Conservation (phyloP, 2,888 invertebrate species). For the Dioctria linearis region DNA sequence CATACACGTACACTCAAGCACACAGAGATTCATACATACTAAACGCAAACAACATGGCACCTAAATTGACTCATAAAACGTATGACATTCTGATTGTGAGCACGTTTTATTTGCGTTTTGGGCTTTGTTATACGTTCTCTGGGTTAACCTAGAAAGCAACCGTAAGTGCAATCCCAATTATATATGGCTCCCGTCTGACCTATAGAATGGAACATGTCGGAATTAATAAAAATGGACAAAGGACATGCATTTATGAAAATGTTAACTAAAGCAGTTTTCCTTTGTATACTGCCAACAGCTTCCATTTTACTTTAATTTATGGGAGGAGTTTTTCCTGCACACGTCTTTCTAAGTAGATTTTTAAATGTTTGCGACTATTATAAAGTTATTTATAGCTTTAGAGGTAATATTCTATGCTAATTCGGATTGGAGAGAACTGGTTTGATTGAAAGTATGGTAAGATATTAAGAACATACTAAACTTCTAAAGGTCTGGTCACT, state of each 20-base stretch:
- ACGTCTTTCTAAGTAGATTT: no score
- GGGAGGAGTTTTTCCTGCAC: no score
- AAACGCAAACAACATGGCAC: slow-evolving; percentile 10
- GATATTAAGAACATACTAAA: no score
- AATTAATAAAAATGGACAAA: not conserved
- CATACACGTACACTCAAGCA: not conserved
- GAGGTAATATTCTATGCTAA: no score
- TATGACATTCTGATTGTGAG: slow-evolving; percentile 53
- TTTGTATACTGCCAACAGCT: not conserved
- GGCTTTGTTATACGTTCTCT: slow-evolving; percentile 36
- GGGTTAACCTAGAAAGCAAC: slow-evolving; percentile 14
- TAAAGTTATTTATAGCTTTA: no score
- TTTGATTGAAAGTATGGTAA: no score
- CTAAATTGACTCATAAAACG: slow-evolving; percentile 49
- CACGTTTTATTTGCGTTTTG: slow-evolving; percentile 48
- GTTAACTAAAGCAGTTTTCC: slow-evolving; percentile 26
- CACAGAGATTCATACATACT: not conserved
- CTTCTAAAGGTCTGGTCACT: no score
- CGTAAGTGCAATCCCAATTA: slow-evolving; percentile 42
- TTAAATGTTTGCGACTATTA: no score
- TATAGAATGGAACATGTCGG: slow-evolving; percentile 24
- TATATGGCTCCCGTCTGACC: slow-evolving; percentile 26
- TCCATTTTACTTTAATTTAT: no score
- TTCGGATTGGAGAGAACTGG: no score
- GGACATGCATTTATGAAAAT: slow-evolving; percentile 39